phyloP scores from a whole-genome alignment of 1,140 invertebrate genomes.

The Fragariocoptes setiger region DNA sequence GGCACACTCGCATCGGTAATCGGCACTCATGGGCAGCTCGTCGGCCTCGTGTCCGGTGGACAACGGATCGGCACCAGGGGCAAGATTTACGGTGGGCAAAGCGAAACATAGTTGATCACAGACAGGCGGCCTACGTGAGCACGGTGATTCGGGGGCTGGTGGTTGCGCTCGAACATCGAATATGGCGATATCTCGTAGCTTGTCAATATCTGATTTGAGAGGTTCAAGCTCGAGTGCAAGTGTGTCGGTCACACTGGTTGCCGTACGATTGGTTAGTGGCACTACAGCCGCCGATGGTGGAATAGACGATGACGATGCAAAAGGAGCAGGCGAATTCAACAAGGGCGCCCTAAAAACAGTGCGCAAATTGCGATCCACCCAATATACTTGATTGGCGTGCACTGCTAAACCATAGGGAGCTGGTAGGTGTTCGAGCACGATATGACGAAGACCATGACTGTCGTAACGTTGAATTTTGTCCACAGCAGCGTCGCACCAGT shows the following conservation, averaged over 20 bases:
- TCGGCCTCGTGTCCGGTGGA: conserved; percentile 17
- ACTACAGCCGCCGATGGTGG: conserved; percentile 12
- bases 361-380: conserved; percentile 73
- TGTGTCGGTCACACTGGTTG: no score
- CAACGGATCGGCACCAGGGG: no score
- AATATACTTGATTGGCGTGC: conserved; percentile 43
- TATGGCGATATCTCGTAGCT: conserved; percentile 55
- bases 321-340: conserved; percentile 9
- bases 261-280: conserved; percentile 26
- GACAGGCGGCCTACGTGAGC: conserved; percentile 31
- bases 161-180: conserved; percentile 62
- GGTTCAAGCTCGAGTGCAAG: no score
- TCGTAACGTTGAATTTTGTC: conserved; percentile 45
- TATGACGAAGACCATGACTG: conserved; percentile 20
- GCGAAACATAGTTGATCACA: conserved; percentile 89
- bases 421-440: conserved; percentile 56
- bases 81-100: conserved; percentile 26
- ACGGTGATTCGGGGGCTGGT: conserved; percentile 28
- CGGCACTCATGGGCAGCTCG: no score
- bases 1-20: conserved; percentile 58
- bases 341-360: conserved; percentile 32
- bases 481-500: conserved; percentile 78
- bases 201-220: conserved; percentile 45
- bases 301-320: conserved; percentile 17
- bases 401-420: conserved; percentile 79